Conservation (phyloP, 2,888 invertebrate genomes). For the Phorcus lineatus region DNA sequence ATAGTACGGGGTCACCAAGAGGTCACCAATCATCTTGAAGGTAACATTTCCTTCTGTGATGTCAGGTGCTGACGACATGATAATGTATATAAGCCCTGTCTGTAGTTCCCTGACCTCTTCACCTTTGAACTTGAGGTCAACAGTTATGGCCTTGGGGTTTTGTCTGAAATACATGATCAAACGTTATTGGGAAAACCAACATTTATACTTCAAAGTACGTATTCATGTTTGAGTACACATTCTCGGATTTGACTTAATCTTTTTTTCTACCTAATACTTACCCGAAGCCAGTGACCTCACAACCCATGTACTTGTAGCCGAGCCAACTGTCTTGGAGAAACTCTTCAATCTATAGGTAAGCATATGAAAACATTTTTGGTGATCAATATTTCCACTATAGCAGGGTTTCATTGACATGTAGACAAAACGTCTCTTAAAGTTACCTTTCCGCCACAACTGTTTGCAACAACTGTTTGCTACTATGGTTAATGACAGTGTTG, state of each 20-base stretch:
- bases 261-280: conserved; percentile 1
- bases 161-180: background rate
- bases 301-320: conserved; percentile 19
- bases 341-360: conserved; percentile 30
- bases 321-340: conserved; percentile 34
- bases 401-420: too few relatives aligned
- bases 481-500: too few relatives aligned
- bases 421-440: too few relatives aligned
- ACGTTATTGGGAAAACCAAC: background rate
- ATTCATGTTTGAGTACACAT: too few relatives aligned
- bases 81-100: conserved; percentile 31
- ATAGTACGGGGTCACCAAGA: conserved; percentile 37
- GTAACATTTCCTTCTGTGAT: conserved; percentile 18
- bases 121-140: conserved; percentile 33
- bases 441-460: too few relatives aligned
- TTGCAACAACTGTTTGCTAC: too few relatives aligned
- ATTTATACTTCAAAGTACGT: too few relatives aligned
- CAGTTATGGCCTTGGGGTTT: conserved; percentile 22
- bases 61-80: conserved; percentile 30
- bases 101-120: conserved; percentile 33
- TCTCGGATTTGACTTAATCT: background rate
- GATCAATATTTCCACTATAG: too few relatives aligned
- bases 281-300: conserved; percentile 28
- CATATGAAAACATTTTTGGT: background rate
- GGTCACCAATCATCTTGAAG: conserved; percentile 39